Evolutionary conservation across 2,888 invertebrate species (phyloP).

Genomic region (Anarsia innoxiella): DNA sequence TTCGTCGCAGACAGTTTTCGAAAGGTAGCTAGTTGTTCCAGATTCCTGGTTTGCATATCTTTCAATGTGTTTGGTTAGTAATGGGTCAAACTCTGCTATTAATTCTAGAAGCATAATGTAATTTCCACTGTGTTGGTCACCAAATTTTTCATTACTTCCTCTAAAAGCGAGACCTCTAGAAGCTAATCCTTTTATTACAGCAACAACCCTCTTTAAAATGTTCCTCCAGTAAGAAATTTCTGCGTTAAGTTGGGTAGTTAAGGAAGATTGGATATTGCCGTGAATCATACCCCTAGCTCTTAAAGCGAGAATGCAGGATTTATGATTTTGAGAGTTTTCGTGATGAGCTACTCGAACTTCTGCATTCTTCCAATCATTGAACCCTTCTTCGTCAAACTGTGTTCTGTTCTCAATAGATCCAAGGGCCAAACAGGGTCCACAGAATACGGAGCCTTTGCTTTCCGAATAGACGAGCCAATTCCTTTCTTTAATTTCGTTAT

Average conservation of each 20-base stretch:
- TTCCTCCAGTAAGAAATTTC: background rate
- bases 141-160: constrained; percentile 6
- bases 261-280: background rate
- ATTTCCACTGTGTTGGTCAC: constrained; percentile 12
- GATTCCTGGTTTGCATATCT: constrained; percentile 10
- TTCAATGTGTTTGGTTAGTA: constrained; percentile 11
- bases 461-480: background rate
- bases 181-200: background rate
- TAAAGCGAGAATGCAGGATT: background rate
- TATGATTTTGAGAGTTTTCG: background rate
- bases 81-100: constrained; percentile 13
- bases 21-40: constrained; percentile 13
- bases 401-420: background rate
- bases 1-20: constrained; percentile 13
- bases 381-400: background rate
- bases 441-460: background rate
- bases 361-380: background rate
- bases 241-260: background rate
- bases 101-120: constrained; percentile 14
- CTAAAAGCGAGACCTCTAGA: background rate
- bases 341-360: background rate
- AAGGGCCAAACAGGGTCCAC: background rate
- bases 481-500: background rate
- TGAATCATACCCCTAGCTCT: background rate
- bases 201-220: background rate